phyloP scores from a whole-genome alignment of 1,140 invertebrate genomes.

The Chionoecetes opilio region DNA sequence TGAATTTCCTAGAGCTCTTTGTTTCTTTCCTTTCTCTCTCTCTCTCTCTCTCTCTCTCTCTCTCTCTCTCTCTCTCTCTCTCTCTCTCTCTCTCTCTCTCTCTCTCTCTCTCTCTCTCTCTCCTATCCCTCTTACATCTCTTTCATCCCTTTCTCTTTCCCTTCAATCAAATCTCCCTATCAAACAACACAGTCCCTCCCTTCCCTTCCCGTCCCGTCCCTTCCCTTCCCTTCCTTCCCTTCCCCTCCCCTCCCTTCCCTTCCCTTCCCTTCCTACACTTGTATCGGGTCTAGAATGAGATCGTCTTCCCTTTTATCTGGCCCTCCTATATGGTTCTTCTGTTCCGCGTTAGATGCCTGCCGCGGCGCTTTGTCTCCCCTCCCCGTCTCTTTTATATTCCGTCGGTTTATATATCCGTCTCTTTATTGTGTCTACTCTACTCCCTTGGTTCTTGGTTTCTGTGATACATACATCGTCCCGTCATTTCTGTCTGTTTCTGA shows the following conservation, averaged over 20 bases:
- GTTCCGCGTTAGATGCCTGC: not conserved
- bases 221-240: not conserved
- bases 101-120: too few relatives aligned
- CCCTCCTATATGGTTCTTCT: not conserved
- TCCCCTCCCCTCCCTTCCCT: not conserved
- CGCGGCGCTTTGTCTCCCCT: not conserved
- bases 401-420: too few relatives aligned
- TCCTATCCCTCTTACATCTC: not conserved
- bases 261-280: not conserved
- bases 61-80: not conserved
- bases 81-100: too few relatives aligned
- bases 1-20: not conserved
- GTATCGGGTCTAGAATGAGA: not conserved
- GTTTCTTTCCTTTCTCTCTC: not conserved
- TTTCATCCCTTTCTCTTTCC: not conserved
- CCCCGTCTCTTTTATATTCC: not conserved
- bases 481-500: too few relatives aligned
- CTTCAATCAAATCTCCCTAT: not conserved
- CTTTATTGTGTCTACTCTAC: too few relatives aligned
- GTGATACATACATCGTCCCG: too few relatives aligned
- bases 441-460: too few relatives aligned
- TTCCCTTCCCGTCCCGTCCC: not conserved
- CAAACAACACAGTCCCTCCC: not conserved
- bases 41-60: not conserved
- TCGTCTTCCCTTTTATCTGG: not conserved